These are phyloP conservation scores for Caenorhabditis virilis DNA, from an alignment of 2,888 invertebrate genomes.

Conservation along the genomic window DNA sequence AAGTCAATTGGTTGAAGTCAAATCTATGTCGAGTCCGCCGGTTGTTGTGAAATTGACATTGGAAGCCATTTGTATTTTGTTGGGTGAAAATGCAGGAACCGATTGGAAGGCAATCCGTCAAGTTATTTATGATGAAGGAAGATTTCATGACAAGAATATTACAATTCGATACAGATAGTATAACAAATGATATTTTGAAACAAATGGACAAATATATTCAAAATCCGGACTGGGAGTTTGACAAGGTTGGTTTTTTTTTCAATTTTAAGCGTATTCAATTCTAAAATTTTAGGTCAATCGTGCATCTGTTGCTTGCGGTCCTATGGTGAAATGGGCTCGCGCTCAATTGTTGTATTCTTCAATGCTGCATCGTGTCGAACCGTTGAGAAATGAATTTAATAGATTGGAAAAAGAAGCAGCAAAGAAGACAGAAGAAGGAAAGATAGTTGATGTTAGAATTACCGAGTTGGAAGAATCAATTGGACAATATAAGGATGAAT, in stretches of 20 bases:
- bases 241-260: too few relatives aligned
- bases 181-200: conserved; percentile 73
- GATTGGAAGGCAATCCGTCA: conserved; percentile 92
- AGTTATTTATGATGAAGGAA: conserved; percentile 93
- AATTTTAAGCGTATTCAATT: too few relatives aligned
- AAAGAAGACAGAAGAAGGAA: conserved; percentile 86
- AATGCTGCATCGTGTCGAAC: conserved; percentile 93
- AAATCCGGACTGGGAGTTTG: conserved; percentile 98
- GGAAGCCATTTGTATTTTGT: conserved; percentile 95
- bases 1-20: conserved; percentile 96
- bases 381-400: conserved; percentile 88
- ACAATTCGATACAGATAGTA: conserved; percentile 96
- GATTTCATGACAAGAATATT: conserved; percentile 98
- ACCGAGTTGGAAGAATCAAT: conserved; percentile 83
- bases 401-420: conserved; percentile 89
- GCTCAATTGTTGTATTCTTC: conserved; percentile 98
- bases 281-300: too few relatives aligned
- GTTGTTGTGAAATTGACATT: conserved; percentile 94
- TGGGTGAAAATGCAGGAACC: conserved; percentile 89
- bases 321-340: conserved; percentile 99
- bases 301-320: conserved; percentile 98
- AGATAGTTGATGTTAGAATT: conserved; percentile 77
- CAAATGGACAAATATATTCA: conserved; percentile 87
- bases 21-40: conserved; percentile 97
- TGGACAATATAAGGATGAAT: conserved; percentile 96